Evolutionary conservation across 2,888 invertebrate genomes (phyloP), one percentile per base, ranked within the genome.

Genomic region (Trachelus troglodyta): DNA sequence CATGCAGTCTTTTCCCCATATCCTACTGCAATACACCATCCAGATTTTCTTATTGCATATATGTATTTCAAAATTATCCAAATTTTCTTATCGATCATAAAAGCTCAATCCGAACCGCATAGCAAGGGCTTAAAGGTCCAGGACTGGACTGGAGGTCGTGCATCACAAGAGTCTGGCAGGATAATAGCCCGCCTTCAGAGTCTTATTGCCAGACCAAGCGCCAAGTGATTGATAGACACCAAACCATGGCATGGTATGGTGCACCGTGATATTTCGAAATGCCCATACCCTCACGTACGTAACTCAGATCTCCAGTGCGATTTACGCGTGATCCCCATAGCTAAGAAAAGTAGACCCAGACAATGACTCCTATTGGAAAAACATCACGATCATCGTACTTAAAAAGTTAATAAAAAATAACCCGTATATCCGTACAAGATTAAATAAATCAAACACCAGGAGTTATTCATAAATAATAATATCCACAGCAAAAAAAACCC

Each of bases 141-240:
- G 84, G 82, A 80, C 77, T 77, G 80, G 78, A 81, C 81, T 81
- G 89, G 89, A 88, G 90, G 90, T 90, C 90, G 90, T 90, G 90
- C 89, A 90, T 90, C 90, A 90, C 89, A 85, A 85, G 85, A 88
- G 87, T 85, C 89, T 90, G 90, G 90, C 90, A 90, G 90, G 90
- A 90, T 90, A 90, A 90, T 90, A 88, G 90, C 88, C 85, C 85
- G 83, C 86, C 87, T 84, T 85, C 83, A 83, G 83, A 86, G 86
- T 89, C 87, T 89, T 88, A 88, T 86, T 89, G 87, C 86, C 85
- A 84, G 86, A 86, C 87, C 86, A 85, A 85, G 84, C 82, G 84
- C 85, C 83, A 85, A 86, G 87, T 90, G 90, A 90, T 90, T 90
- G 90, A 90, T 90, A 90, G 90, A 87, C 89, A 89, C 88, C 86